phyloP scores from a whole-genome alignment of 2,113 vertebrate genomes.

The Albula goreensis region DNA sequence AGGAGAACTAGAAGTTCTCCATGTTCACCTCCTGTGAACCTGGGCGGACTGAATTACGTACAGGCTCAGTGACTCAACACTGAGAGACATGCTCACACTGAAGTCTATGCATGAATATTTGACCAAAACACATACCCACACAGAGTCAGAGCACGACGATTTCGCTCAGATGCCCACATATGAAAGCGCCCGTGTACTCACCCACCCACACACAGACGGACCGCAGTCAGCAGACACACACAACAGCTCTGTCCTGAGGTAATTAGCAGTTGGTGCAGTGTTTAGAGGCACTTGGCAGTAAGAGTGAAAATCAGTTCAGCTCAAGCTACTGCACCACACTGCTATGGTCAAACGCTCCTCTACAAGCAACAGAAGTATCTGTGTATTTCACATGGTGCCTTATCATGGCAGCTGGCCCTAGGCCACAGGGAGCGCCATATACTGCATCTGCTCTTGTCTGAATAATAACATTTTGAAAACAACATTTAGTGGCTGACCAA shows the following conservation, averaged over 20 bases:
- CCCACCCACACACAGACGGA: not conserved
- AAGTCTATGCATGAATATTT: not conserved
- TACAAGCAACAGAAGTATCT: not conserved
- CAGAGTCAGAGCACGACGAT: not conserved
- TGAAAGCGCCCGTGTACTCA: not conserved
- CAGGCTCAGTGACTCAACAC: not conserved
- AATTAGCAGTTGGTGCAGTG: not conserved
- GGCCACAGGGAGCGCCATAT: not conserved
- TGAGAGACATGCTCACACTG: not conserved
- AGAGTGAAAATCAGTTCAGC: not conserved
- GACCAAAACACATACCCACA: not conserved
- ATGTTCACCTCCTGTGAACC: not conserved
- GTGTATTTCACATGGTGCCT: not conserved
- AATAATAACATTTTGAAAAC: not conserved
- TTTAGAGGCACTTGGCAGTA: too few relatives aligned
- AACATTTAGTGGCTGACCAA: not conserved
- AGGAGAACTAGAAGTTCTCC: not conserved
- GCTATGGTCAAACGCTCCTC: not conserved
- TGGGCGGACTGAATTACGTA: not conserved
- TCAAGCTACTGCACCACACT: not conserved
- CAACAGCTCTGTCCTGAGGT: not conserved
- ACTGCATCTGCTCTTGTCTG: not conserved
- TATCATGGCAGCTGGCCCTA: not conserved
- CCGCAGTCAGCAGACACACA: not conserved
- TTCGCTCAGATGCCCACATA: conserved; percentile 1